Evolutionary conservation across 2,797 vertebrate species (phyloP).

Genomic region (Echiichthys vipera): DNA sequence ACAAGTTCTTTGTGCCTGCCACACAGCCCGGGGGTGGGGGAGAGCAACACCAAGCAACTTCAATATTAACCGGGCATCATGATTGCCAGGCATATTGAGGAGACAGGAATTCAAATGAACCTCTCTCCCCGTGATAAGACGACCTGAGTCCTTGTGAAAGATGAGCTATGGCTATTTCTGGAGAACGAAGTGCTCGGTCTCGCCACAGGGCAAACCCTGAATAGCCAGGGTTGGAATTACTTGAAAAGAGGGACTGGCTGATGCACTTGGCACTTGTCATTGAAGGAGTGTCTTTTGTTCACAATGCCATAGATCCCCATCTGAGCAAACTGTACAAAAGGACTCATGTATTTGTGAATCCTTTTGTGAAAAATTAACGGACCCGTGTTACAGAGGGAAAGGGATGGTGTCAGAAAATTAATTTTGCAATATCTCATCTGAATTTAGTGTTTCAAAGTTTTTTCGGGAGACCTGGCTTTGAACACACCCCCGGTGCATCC

Average conservation of each 20-base stretch:
- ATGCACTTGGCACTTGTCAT: conserved; percentile 86
- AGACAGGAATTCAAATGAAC: conserved; percentile 86
- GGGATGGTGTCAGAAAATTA: conserved; percentile 52
- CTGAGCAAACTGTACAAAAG: conserved; percentile 76
- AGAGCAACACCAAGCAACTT: conserved; percentile 76
- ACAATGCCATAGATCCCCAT: conserved; percentile 81
- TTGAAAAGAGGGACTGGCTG: conserved; percentile 84
- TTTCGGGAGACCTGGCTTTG: conserved; percentile 39
- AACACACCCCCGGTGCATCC: conserved; percentile 10
- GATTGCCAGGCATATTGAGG: conserved; percentile 79
- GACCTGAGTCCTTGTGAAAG: conserved; percentile 88
- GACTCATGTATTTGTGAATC: conserved; percentile 72
- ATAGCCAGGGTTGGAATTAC: conserved; percentile 87
- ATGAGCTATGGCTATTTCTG: conserved; percentile 90
- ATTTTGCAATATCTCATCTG: conserved; percentile 59
- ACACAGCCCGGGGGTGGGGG: conserved; percentile 51
- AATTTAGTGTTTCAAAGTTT: conserved; percentile 50
- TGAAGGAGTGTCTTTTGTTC: conserved; percentile 86
- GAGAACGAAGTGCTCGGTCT: conserved; percentile 83
- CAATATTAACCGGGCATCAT: conserved; percentile 83
- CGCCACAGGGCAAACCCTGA: conserved; percentile 89
- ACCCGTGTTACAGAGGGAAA: conserved; percentile 23
- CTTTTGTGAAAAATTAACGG: conserved; percentile 77
- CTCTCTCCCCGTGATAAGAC: conserved; percentile 78
- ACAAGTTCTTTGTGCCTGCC: conserved; percentile 69